A percentile compares a stretch with the other conserved stretches of the same genome.
These are phyloP conservation scores for Platycnemis pennipes DNA, from an alignment of 2,888 invertebrate genomes.

Conservation along the genomic window DNA sequence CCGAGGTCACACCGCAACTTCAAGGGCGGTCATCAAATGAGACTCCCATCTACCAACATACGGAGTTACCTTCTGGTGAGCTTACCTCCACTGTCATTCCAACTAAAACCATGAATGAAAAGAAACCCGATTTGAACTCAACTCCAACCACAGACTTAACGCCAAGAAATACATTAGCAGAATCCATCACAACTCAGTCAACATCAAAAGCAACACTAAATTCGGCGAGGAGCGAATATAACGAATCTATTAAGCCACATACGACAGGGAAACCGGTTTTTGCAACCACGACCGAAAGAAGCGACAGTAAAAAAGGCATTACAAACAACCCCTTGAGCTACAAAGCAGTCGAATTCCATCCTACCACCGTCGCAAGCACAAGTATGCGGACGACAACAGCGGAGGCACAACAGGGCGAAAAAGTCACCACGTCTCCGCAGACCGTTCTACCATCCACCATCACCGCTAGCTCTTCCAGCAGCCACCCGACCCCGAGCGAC, in stretches of 20 bases:
- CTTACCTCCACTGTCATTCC: not conserved
- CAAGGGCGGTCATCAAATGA: not conserved
- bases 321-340: not conserved
- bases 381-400: not conserved
- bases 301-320: not conserved
- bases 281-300: not conserved
- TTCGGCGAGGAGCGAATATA: not conserved
- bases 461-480: not conserved
- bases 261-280: not conserved
- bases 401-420: not conserved
- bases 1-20: not conserved
- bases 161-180: not conserved
- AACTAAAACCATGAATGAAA: not conserved
- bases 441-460: not conserved
- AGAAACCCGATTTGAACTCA: not conserved
- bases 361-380: not conserved
- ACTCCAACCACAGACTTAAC: not conserved
- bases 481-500: not conserved
- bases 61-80: not conserved
- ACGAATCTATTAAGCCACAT: not conserved
- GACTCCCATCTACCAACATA: not conserved
- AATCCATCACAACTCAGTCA: conserved; percentile 1
- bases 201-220: not conserved
- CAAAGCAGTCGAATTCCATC: conserved; percentile 28
- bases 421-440: not conserved